phyloP scores from a whole-genome alignment of 2,113 vertebrate species.

The Cinclus cinclus region DNA sequence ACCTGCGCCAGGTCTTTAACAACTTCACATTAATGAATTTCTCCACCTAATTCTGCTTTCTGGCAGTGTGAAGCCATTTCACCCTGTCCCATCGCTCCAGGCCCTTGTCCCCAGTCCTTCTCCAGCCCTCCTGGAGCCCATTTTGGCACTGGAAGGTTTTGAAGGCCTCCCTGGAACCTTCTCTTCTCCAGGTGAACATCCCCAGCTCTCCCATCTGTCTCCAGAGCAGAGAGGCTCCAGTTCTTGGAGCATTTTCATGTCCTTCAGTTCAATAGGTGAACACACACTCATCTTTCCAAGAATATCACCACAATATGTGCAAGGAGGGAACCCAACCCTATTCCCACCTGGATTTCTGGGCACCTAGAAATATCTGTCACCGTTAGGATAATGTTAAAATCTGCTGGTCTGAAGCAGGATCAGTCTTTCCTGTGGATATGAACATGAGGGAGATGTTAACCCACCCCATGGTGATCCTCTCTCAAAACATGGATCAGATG shows the following conservation, averaged over 20 bases:
- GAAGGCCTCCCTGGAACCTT: background rate
- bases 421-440: background rate
- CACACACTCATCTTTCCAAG: background rate
- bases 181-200: background rate
- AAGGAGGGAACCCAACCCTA: background rate
- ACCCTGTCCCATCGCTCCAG: background rate
- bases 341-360: background rate
- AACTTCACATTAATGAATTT: background rate
- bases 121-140: background rate
- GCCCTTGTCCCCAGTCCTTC: rapidly evolving
- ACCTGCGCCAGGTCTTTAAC: background rate
- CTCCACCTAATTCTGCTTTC: background rate
- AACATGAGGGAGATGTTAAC: background rate
- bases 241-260: background rate
- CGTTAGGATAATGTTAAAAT: background rate
- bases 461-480: too few species aligned
- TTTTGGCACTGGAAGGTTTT: background rate
- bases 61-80: background rate
- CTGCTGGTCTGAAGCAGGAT: background rate
- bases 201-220: background rate
- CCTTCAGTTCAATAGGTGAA: background rate
- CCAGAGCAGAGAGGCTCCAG: background rate
- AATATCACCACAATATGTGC: rapidly evolving
- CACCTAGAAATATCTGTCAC: background rate
- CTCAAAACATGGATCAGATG: too few species aligned